Evolutionary conservation across 2,888 invertebrate species (phyloP), one percentile per base, ranked within the genome.

Genomic region (Nomada fabriciana): DNA sequence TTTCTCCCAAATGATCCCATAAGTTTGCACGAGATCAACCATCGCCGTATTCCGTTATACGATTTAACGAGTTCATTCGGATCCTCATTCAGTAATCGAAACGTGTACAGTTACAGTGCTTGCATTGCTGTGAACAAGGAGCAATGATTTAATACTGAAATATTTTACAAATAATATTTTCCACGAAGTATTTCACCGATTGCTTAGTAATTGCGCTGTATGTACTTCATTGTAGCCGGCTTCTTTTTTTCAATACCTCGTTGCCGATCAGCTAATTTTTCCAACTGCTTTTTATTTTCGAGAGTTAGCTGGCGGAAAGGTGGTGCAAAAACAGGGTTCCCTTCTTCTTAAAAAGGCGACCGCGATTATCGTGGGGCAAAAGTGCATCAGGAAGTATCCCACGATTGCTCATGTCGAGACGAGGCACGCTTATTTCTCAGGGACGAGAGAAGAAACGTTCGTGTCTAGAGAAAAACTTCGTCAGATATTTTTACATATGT

Each of bases 331-430:
- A 60, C 4, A 11, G 9, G 36, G 20, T 75, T 76, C 63, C 47
- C 70, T 52, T 64, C 72, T 83, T 68, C 72, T 83, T 68, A 82
- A 77, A 82, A 82, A 69, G 77, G 75, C 63, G 68, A 79, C 53
- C 50, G 76, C 43, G 76, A 70, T 47, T 61, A 59, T 52, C 20
- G 42, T 23, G 70, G 71, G 67, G 76, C 78, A 72, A 78, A 67
- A 55, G 73, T 73, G 76, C 73, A 76, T 65, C 68, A 70, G 87
- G 82, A 83, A 86, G 73, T 83, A 86, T 90, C 90, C 86, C 89
- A 89, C 88, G 90, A 86, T 86, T 80, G 71, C 83, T 72, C 55
- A 70, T 76, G 85, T 80, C 83, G 82, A 73, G 84, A 82, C 86
- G 88, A 87, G 85, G 81, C 78, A 82, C 78, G 83, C 29, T 73